phyloP scores from a whole-genome alignment of 1,140 invertebrate genomes.

The Caenorhabditis brenneri region DNA sequence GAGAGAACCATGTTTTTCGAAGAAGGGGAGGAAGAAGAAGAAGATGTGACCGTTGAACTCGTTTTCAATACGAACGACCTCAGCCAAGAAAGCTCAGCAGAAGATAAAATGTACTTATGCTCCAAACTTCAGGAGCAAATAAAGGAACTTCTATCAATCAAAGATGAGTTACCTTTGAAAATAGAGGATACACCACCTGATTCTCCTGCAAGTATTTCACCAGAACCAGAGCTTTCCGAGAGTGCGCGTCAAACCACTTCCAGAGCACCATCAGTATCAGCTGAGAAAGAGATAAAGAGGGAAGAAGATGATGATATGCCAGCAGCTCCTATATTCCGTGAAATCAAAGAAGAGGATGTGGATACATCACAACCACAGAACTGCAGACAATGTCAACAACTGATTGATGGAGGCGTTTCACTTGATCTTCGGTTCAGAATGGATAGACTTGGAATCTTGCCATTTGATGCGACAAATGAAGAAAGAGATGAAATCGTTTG shows the following conservation, averaged over 20 bases:
- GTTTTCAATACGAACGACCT: slow-evolving; percentile 11
- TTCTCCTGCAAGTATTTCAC: neutral
- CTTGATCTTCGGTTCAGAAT: neutral
- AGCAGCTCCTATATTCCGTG: neutral
- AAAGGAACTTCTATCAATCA: neutral
- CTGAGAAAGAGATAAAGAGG: slow-evolving; percentile 14
- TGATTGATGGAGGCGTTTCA: neutral
- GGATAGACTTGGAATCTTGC: neutral
- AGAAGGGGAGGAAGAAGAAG: neutral
- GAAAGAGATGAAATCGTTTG: slow-evolving; percentile 67
- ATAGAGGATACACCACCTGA: slow-evolving; percentile 4
- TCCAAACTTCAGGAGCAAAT: neutral
- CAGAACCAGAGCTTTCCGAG: neutral
- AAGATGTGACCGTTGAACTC: slow-evolving; percentile 2
- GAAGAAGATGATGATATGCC: slow-evolving; percentile 47
- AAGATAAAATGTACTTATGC: neutral
- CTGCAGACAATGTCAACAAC: neutral
- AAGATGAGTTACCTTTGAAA: neutral
- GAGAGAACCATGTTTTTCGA: slow-evolving; percentile 18
- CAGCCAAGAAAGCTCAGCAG: neutral
- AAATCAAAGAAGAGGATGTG: neutral
- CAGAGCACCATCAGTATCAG: neutral
- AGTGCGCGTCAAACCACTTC: neutral
- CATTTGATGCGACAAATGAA: neutral
- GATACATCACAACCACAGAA: neutral